A percentile compares a stretch with the other conserved stretches of the same genome.
phyloP scores from a whole-genome alignment of 2,888 invertebrate genomes.

The Drosophila meridionalis region DNA sequence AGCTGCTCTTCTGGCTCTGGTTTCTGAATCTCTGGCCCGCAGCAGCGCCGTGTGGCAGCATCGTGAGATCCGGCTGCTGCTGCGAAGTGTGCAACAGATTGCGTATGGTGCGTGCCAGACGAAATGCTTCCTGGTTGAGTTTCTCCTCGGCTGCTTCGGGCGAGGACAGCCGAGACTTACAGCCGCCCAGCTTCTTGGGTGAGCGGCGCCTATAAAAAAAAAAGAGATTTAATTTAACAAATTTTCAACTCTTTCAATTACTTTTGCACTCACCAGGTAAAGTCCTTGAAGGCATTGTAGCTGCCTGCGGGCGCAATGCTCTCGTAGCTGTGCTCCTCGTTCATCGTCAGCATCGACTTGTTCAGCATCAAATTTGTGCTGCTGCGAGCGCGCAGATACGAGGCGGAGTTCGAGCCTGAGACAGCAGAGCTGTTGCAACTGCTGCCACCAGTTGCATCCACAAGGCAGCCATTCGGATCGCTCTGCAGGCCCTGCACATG shows the following conservation, averaged over 20 bases:
- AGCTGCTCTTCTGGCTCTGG: conserved; percentile 47
- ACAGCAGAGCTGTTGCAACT: conserved; percentile 41
- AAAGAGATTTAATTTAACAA: neutral
- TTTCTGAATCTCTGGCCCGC: conserved; percentile 64
- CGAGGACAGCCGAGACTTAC: conserved; percentile 87
- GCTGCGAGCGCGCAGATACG: conserved; percentile 82
- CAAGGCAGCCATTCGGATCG: conserved; percentile 50
- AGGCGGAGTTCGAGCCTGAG: conserved; percentile 31
- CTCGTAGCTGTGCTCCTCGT: conserved; percentile 72
- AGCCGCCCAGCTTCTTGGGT: conserved; percentile 86
- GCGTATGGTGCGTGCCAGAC: conserved; percentile 88
- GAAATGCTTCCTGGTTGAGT: conserved; percentile 88
- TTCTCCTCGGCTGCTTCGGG: conserved; percentile 87
- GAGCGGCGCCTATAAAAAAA: conserved; percentile 80
- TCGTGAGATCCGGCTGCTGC: conserved; percentile 86
- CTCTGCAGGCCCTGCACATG: conserved; percentile 79
- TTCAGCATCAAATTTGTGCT: conserved; percentile 82
- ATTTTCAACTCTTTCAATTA: neutral
- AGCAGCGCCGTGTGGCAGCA: conserved; percentile 33
- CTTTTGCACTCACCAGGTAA: conserved; percentile 86
- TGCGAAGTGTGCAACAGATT: conserved; percentile 88
- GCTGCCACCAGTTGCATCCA: conserved; percentile 20
- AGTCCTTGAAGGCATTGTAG: conserved; percentile 86
- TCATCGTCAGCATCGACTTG: conserved; percentile 67
- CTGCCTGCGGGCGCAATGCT: conserved; percentile 77